Evolutionary conservation across 2,797 vertebrate genomes (phyloP), one percentile per base, ranked within the genome.

Genomic region (Rhinogobio ventralis): DNA sequence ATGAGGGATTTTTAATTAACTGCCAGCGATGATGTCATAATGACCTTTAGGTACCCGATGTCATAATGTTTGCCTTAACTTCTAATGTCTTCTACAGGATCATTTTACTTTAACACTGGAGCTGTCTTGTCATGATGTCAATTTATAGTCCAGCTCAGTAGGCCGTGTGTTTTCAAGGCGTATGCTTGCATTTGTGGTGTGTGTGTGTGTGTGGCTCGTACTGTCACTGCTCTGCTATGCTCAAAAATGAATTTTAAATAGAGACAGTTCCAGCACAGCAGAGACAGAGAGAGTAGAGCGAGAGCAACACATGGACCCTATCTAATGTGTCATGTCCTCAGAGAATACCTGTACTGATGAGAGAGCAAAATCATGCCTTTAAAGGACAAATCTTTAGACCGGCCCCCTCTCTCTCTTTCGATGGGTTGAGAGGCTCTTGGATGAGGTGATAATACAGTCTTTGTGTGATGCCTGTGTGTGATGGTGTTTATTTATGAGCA

Each of bases 401-500:
- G 15, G 5, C 46, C 15, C 15, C 1, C 36, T 85, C 84, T 73
- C 45, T 60, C 68, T 51, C 17, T 68, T 19, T n/a, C 6, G 6
- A 14, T 42, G 64, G 25, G 60, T 62, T 15, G 60, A 30, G 62
- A 64, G 57, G 17, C 62, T 79, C 4, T 19, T 33, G 25, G 51
- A 66, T 51, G 71, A 83, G 46, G 28, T 80, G 81, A 76, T 83
- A 53, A 76, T 4, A 78, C 51, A 79, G 51, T 72, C 20, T 42
- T 85, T 62, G 85, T 80, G 68, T 39, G 36, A 71, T 77, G 86
- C 85, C 36, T 77, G 66, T 78, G 78, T 57, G 55, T 79, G 78
- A 84, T 53, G 79, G 84, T 82, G 86, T 39, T 39, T 71, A 71
- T 86, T 82, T 81, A 79, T 81, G 83, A 78, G n/a, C 76, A 9